A percentile compares a stretch with the other conserved stretches of the same genome.
These are phyloP conservation scores for Amblyopsis hoosieri DNA, from an alignment of 2,797 vertebrate genomes.

Conservation along the genomic window DNA sequence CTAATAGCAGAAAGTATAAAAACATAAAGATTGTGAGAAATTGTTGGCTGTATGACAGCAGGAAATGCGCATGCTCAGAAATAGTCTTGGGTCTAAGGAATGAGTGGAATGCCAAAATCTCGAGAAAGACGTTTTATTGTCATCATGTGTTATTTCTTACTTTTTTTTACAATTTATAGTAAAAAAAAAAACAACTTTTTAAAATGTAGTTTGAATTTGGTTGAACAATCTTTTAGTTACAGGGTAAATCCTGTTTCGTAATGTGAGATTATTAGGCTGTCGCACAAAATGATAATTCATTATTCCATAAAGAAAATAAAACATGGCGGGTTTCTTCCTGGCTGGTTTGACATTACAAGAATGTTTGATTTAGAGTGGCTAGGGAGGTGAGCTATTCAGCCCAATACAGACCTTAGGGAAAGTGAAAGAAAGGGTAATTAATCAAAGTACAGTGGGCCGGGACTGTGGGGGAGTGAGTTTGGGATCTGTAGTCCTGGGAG, in stretches of 20 bases:
- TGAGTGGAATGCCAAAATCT: conserved; percentile 50
- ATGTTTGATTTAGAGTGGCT: conserved; percentile 63
- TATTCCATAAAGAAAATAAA: conserved; percentile 57
- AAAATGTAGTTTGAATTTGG: no score
- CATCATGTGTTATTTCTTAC: no score
- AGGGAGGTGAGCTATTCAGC: conserved; percentile 61
- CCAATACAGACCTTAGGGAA: conserved; percentile 36
- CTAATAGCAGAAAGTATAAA: no score
- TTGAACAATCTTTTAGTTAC: conserved; percentile 32
- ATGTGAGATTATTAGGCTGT: conserved; percentile 57
- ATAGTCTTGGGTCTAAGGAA: conserved; percentile 46
- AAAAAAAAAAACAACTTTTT: no score
- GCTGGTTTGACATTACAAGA: conserved; percentile 59
- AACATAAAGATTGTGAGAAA: not conserved
- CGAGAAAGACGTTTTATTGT: conserved; percentile 25
- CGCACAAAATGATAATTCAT: conserved; percentile 51
- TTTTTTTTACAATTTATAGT: no score
- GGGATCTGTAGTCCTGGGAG: conserved; percentile 55
- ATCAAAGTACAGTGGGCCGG: conserved; percentile 62
- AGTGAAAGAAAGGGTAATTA: conserved; percentile 67
- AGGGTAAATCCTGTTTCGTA: conserved; percentile 22
- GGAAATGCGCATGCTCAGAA: conserved; percentile 28
- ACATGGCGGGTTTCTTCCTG: conserved; percentile 60
- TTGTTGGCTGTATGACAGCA: conserved; percentile 12
- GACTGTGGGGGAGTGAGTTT: conserved; percentile 48